Evolutionary conservation across 2,113 vertebrate species (phyloP).

Genomic region (Sturnus vulgaris): DNA sequence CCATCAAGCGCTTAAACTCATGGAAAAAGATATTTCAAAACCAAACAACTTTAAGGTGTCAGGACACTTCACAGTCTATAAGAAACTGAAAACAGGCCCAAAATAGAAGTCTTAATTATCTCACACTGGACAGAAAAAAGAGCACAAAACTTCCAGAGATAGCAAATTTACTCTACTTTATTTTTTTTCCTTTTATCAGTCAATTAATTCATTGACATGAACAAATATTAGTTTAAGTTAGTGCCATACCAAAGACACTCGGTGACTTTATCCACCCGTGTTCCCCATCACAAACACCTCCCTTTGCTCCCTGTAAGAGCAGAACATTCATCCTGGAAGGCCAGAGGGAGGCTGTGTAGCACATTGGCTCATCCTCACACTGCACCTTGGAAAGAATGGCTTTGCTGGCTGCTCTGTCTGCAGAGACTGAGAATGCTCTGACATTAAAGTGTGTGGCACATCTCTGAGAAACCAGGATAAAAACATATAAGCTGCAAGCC

Average conservation of each 20-base stretch:
- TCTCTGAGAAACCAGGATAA: not conserved
- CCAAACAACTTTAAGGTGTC: not conserved
- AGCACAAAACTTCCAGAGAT: not conserved
- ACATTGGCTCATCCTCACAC: fast-evolving
- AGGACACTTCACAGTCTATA: not conserved
- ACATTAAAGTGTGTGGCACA: not conserved
- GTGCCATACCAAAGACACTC: not conserved
- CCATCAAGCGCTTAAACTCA: not conserved
- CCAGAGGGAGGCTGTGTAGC: not conserved
- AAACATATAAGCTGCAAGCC: not conserved
- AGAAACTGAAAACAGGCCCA: not conserved
- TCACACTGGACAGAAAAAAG: not conserved
- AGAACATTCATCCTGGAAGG: not conserved
- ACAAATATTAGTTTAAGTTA: not conserved
- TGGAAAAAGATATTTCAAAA: not conserved
- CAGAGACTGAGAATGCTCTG: not conserved
- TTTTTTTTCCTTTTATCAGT: not conserved
- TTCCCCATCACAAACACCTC: not conserved
- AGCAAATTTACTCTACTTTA: not conserved
- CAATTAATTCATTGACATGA: not conserved
- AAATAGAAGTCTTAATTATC: not conserved
- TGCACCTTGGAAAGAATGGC: not conserved
- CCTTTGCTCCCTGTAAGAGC: not conserved
- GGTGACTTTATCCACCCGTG: not conserved
- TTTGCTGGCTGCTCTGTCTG: not conserved